A percentile compares a stretch with the other conserved stretches of the same genome.
These are phyloP conservation scores for Antechinus flavipes DNA, from an alignment of 2,113 vertebrate species.

Conservation along the genomic window DNA sequence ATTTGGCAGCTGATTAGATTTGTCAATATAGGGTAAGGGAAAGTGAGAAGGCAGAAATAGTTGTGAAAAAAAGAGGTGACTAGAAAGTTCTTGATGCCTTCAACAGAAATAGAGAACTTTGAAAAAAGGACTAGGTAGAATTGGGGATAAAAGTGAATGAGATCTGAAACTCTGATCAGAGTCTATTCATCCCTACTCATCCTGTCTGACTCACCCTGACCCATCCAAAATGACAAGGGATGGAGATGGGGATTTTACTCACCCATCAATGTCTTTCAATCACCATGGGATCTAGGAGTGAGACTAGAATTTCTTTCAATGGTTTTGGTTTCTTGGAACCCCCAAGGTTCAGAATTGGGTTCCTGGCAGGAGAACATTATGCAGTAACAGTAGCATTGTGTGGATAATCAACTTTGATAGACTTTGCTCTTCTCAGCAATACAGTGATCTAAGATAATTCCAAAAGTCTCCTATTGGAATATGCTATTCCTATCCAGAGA, in stretches of 20 bases:
- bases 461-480: too few species aligned
- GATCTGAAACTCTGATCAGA: background rate
- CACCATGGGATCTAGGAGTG: background rate
- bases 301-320: background rate
- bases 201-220: background rate
- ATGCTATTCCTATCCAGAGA: too few species aligned
- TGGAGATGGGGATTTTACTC: background rate
- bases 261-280: background rate
- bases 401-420: too few species aligned
- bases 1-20: background rate
- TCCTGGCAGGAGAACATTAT: too few species aligned
- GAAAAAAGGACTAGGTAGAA: background rate
- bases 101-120: background rate
- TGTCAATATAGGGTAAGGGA: background rate
- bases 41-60: background rate
- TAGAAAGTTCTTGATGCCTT: background rate
- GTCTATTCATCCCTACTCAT: background rate
- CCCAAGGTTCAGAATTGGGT: too few species aligned
- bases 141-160: background rate
- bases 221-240: background rate
- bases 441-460: too few species aligned
- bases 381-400: too few species aligned
- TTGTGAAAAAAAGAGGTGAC: background rate
- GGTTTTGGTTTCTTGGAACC: background rate
- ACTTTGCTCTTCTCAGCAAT: too few species aligned